A percentile compares a stretch with the other conserved stretches of the same genome.
Conservation (phyloP, 2,888 invertebrate species). For the Drosophila quinaria region DNA sequence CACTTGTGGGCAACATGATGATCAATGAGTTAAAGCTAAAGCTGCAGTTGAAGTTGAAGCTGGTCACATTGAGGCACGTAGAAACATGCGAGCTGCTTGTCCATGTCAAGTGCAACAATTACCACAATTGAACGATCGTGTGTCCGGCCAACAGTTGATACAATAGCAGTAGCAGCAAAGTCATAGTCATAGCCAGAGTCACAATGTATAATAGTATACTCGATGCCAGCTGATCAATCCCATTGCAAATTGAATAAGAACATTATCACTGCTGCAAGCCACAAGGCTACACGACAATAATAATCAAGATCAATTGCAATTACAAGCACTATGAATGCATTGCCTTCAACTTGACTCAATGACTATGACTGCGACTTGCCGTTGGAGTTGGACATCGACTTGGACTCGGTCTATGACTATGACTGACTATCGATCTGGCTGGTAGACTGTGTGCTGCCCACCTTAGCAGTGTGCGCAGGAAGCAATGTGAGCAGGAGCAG, state of each 20-base stretch:
- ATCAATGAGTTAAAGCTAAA: slow-evolving; percentile 59
- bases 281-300: slow-evolving; percentile 67
- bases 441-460: slow-evolving; percentile 39
- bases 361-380: slow-evolving; percentile 46
- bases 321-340: slow-evolving; percentile 80
- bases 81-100: slow-evolving; percentile 75
- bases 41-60: slow-evolving; percentile 17
- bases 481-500: slow-evolving; percentile 38
- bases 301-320: slow-evolving; percentile 82
- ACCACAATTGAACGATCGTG: slow-evolving; percentile 70
- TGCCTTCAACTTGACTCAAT: slow-evolving; percentile 69
- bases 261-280: slow-evolving; percentile 71
- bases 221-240: slow-evolving; percentile 55
- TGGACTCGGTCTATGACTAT: slow-evolving; percentile 15
- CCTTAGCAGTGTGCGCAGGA: slow-evolving; percentile 50
- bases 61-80: slow-evolving; percentile 76
- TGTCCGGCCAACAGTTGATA: slow-evolving; percentile 43
- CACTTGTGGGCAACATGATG: slow-evolving; percentile 71
- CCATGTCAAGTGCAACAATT: slow-evolving; percentile 80
- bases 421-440: slow-evolving; percentile 71
- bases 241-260: slow-evolving; percentile 75
- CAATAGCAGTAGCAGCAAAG: slow-evolving; percentile 8
- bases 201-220: slow-evolving; percentile 33
- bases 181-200: slow-evolving; percentile 10
- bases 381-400: slow-evolving; percentile 24